Conservation (phyloP, 2,113 vertebrate genomes). For the Coryphaenoides rupestris region DNA sequence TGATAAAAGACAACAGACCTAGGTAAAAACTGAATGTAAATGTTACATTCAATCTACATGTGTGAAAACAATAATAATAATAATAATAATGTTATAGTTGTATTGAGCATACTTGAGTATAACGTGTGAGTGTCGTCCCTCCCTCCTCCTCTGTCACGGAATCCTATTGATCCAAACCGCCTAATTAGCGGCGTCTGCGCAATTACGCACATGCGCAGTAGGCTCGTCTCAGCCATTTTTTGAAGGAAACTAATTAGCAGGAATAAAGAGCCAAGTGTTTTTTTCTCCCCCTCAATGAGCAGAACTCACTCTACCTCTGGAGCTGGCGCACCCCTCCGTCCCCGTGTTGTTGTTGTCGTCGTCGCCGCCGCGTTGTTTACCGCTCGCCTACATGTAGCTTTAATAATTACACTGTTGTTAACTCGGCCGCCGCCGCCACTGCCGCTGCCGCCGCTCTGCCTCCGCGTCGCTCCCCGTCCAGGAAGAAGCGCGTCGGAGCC, state of each 20-base stretch:
- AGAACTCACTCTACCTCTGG: constrained; percentile 76
- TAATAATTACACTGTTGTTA: constrained; percentile 72
- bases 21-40: background rate
- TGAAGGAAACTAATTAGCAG: constrained; percentile 99
- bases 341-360: constrained; percentile 61
- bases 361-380: no score
- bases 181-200: constrained; percentile 75
- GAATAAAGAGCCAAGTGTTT: constrained; percentile 96
- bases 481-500: constrained; percentile 58
- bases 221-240: constrained; percentile 77
- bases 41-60: background rate
- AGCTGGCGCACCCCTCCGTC: constrained; percentile 73
- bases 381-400: constrained; percentile 71
- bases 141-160: constrained; percentile 61
- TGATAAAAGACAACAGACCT: no score
- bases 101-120: constrained; percentile 39
- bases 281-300: constrained; percentile 67
- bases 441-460: no score
- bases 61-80: constrained; percentile 13
- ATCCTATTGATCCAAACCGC: constrained; percentile 74
- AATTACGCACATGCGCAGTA: constrained; percentile 74
- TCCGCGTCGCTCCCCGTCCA: background rate
- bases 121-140: constrained; percentile 31
- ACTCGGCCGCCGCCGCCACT: constrained; percentile 60
- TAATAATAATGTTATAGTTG: constrained; percentile 3